These are phyloP conservation scores for Drosophila quadrilineata DNA, from an alignment of 1,140 invertebrate species.

Conservation along the genomic window DNA sequence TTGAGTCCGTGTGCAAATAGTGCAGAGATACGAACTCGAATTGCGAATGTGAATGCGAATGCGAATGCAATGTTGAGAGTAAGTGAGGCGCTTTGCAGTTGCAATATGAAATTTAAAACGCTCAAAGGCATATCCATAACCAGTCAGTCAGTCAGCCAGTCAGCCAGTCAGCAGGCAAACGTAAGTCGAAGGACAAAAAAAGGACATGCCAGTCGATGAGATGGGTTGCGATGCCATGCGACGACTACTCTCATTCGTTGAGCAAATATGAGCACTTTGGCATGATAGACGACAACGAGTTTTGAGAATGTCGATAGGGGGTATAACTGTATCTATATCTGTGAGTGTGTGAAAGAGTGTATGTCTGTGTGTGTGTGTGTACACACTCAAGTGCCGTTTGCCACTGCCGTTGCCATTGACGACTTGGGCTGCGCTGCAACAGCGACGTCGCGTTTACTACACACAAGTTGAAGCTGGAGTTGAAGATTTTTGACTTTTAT, in stretches of 20 bases:
- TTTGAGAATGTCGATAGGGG: conserved; percentile 15
- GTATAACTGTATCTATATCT: not conserved
- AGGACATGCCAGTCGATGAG: conserved; percentile 62
- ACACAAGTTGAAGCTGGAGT: conserved; percentile 64
- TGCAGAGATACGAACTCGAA: conserved; percentile 30
- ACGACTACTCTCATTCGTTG: conserved; percentile 32
- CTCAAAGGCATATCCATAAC: conserved; percentile 79
- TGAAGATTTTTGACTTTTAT: conserved; percentile 79
- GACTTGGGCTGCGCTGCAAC: conserved; percentile 56
- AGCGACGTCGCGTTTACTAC: conserved; percentile 46
- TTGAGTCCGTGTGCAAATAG: conserved; percentile 43
- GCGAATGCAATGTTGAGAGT: conserved; percentile 36
- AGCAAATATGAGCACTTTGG: conserved; percentile 73
- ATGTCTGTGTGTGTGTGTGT: conserved; percentile 33
- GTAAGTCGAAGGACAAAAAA: conserved; percentile 78
- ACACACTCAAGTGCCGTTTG: conserved; percentile 63
- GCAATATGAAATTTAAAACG: conserved; percentile 79
- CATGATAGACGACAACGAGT: conserved; percentile 65
- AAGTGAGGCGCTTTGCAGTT: conserved; percentile 53
- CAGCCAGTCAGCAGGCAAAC: conserved; percentile 43
- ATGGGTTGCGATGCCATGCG: conserved; percentile 5
- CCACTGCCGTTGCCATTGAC: conserved; percentile 77
- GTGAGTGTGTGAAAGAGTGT: not conserved
- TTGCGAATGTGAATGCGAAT: conserved; percentile 12
- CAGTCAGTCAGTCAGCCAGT: conserved; percentile 49